Percentiles rank a stretch among this genome's conserved stretches.
Conservation (phyloP, 2,113 vertebrate species). For the Phalacrocorax brasilianus region DNA sequence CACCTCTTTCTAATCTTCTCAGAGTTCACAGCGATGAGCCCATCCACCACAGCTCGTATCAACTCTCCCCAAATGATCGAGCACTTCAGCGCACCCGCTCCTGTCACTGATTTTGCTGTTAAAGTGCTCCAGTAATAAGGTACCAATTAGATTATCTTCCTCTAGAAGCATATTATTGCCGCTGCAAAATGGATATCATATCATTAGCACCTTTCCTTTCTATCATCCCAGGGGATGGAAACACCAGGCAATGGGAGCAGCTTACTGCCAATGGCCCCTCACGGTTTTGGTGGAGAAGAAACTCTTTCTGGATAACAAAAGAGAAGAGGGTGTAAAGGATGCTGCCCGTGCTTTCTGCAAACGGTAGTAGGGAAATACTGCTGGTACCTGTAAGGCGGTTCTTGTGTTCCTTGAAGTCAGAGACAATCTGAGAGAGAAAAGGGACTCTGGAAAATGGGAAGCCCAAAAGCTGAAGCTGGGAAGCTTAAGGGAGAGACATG, state of each 20-base stretch:
- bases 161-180: constrained; percentile 57
- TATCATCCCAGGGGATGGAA: background rate
- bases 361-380: background rate
- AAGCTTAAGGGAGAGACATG: background rate
- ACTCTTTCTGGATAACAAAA: background rate
- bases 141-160: constrained; percentile 65
- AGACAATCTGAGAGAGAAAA: background rate
- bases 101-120: constrained; percentile 31
- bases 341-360: background rate
- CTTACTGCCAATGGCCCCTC: background rate
- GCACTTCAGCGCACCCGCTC: background rate
- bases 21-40: constrained; percentile 3
- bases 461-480: background rate
- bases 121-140: constrained; percentile 46
- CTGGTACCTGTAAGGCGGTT: background rate
- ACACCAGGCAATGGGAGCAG: background rate
- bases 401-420: background rate
- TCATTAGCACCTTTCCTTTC: constrained; percentile 53
- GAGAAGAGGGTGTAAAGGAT: background rate
- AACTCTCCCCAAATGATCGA: constrained; percentile 31
- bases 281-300: background rate
- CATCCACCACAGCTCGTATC: constrained; percentile 13
- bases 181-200: constrained; percentile 47
- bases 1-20: background rate
- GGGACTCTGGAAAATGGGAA: background rate